Conservation (phyloP, 2,888 invertebrate species). For the Halictus quadricinctus region DNA sequence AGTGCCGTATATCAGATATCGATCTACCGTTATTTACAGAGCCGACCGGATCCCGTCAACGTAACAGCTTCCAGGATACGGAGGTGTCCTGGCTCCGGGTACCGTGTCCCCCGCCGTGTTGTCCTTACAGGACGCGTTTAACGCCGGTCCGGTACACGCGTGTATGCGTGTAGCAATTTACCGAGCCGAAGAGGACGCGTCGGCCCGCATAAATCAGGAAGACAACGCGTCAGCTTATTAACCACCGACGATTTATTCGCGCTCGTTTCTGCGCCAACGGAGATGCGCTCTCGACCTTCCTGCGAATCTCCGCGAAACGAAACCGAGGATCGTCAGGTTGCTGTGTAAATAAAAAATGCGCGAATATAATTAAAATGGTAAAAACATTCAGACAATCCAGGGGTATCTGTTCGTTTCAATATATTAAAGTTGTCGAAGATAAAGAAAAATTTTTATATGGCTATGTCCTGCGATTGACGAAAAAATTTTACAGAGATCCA, state of each 20-base stretch:
- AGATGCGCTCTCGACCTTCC: neutral
- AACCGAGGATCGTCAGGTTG: neutral
- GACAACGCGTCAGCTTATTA: slow-evolving; percentile 73
- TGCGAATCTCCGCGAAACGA: neutral
- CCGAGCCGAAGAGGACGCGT: slow-evolving; percentile 67
- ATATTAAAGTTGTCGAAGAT: no score
- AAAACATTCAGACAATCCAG: neutral
- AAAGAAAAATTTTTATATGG: no score
- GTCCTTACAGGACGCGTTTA: slow-evolving; percentile 59
- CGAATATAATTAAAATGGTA: neutral
- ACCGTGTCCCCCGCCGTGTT: slow-evolving; percentile 49
- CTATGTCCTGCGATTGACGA: no score
- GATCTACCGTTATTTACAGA: slow-evolving; percentile 60
- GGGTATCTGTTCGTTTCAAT: neutral
- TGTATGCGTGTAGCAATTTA: slow-evolving; percentile 64
- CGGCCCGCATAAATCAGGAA: slow-evolving; percentile 71
- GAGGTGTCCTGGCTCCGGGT: slow-evolving; percentile 44
- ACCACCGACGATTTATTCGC: slow-evolving; percentile 64
- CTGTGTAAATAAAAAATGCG: neutral
- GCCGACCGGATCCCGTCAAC: slow-evolving; percentile 59
- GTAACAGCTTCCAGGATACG: slow-evolving; percentile 63
- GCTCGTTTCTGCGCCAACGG: slow-evolving; percentile 40
- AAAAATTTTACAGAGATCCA: no score
- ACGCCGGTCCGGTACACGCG: slow-evolving; percentile 52
- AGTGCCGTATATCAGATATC: slow-evolving; percentile 49